Base-by-base conservation (phyloP, 53 echinoderm and acorn worm genomes). In the Holothuria scabra region DNA sequence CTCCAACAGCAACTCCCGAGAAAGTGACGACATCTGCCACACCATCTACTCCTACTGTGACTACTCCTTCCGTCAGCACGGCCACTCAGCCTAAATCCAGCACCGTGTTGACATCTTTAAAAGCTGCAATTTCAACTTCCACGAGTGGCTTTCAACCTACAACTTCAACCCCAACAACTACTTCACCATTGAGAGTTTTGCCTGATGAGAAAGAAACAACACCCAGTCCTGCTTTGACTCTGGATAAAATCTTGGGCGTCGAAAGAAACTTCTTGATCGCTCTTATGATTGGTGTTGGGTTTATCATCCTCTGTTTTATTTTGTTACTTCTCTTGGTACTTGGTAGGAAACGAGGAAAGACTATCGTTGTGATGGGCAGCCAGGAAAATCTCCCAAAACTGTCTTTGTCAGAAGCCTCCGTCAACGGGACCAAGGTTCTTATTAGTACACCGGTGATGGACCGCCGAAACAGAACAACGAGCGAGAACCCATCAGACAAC, bases 181-280 rank as follows among this genome's bases (percentile, higher is more conserved):
- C n/a, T 21, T 10, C 46, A 0, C 38, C 20, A 56, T n/a, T 25
- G 3, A 24, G 24, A 46, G 30, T 30, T 11, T 57, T 57, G 52
- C 56, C 56, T 11, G 76, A 30, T 8, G 52, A 46, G n/a, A 55
- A 56, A 56, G 20, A 76, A 46, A 76, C 56, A 5, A 55, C 76
- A 7, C 4, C 18, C 5, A 19, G 8, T 18, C 76, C 76, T 12
- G 56, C 31, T 8, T 26, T 57, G 24, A 30, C 56, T 52, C 58
- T 76, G 11, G 76, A 56, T 56, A 23, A 76, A 56, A 56, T 76
- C 1, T 56, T 76, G 49, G 76, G 76, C 5, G 28, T 76, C 10
- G 76, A 76, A 25, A 76, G 76, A 19, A 76, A 76, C 76, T 76
- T 76, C n/a, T 57, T 76, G 32, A 76, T 76, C 46, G 76, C 76